Base-by-base conservation (phyloP, 2,888 invertebrate genomes). In the Resseliella maxima region DNA sequence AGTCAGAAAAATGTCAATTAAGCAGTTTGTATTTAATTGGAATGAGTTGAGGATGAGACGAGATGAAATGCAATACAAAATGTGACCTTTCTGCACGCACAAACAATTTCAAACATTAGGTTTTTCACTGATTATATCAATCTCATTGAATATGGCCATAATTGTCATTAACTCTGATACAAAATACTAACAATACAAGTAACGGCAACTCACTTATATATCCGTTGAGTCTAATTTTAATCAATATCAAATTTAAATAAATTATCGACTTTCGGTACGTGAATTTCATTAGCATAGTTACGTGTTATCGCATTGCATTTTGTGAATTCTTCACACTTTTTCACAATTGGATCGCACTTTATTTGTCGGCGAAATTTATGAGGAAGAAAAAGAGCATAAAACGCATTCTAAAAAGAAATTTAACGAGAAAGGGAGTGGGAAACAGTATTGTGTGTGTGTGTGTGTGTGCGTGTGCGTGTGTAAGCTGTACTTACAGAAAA, bases 1-100 rank as follows among this genome's bases (percentile, higher is more conserved):
- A 72, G 27, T 72, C 72, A 72, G 72, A 72, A 72, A 72, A 72
- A 72, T 72, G 72, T 72, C 72, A 72, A 72, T 72, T 72, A 72
- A 72, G 72, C 72, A 72, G 31, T n/a, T 72, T 72, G 72, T 31
- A 72, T 72, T 31, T 15, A 31, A 35, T 72, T 31, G 72, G 18
- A 41, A 8, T 12, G 41, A 41, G n/a, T n/a, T n/a, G n/a, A n/a
- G n/a, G n/a, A n/a, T n/a, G n/a, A n/a, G n/a, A 59, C 5, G 59
- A 24, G 72, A 72, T 31, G 72, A 35, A 72, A n/a, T 1, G 15
- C 31, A 8, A 72, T 72, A 15, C 72, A 72, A 72, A 31, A 15
- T 72, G 31, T 72, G 72, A 72, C 72, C 72, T 72, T 72, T 35
- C 50, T 12, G 31, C 10, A 72, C 72, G 31, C 72, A 59, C 72